These are phyloP conservation scores for Rhyacophila brunnea DNA, from an alignment of 1,140 invertebrate species.

Conservation along the genomic window DNA sequence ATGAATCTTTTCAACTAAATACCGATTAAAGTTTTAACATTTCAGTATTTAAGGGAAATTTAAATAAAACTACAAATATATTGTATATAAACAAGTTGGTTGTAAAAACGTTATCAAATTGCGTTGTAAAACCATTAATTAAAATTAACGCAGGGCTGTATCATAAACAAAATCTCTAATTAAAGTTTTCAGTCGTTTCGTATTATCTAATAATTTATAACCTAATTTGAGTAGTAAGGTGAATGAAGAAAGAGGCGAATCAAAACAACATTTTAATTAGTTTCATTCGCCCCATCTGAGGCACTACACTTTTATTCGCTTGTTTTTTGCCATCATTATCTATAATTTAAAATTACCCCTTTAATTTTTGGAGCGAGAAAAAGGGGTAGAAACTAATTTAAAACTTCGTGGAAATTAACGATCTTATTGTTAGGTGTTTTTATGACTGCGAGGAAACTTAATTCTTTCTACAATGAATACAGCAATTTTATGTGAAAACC, in stretches of 20 bases:
- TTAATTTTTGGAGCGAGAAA: constrained; percentile 35
- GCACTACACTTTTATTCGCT: constrained; percentile 21
- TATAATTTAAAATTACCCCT: constrained; percentile 37
- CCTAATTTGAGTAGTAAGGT: not conserved
- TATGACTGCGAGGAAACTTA: constrained; percentile 34
- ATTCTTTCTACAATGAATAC: constrained; percentile 11
- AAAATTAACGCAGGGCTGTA: not conserved
- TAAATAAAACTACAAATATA: too few relatives aligned
- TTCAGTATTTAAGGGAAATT: too few relatives aligned
- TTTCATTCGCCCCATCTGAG: constrained; percentile 1
- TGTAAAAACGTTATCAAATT: too few relatives aligned
- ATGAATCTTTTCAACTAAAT: too few relatives aligned
- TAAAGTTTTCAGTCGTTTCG: constrained; percentile 1
- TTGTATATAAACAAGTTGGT: too few relatives aligned
- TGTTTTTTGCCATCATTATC: constrained; percentile 35
- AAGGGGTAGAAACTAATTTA: constrained; percentile 38
- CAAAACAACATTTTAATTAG: constrained; percentile 19
- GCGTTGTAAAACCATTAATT: not conserved
- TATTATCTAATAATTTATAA: not conserved
- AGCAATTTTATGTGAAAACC: not conserved
- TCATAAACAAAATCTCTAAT: not conserved
- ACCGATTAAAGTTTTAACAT: too few relatives aligned
- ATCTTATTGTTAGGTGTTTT: constrained; percentile 37
- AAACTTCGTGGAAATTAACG: constrained; percentile 37
- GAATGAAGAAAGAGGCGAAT: not conserved